Percentiles rank a stretch among this genome's conserved stretches.
Evolutionary conservation across 2,113 vertebrate species (phyloP).

Genomic region (Eulacestoma nigropectus): DNA sequence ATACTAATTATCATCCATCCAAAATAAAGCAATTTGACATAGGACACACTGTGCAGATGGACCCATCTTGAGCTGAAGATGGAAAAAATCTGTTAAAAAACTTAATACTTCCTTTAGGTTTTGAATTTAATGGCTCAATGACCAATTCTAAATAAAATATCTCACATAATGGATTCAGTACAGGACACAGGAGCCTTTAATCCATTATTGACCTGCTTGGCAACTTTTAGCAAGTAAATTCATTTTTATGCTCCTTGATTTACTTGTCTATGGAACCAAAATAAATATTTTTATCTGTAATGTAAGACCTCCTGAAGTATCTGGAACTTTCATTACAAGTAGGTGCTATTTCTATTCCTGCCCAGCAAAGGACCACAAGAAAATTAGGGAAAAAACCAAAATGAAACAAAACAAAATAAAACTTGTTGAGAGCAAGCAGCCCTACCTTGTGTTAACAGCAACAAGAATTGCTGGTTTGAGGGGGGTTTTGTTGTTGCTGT

Average conservation of each 20-base stretch:
- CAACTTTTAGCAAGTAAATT: neutral
- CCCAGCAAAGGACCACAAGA: neutral
- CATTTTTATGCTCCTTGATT: neutral
- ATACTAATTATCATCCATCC: conserved; percentile 24
- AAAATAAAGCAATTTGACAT: conserved; percentile 20
- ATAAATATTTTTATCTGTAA: neutral
- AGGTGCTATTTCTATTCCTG: neutral
- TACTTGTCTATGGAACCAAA: neutral
- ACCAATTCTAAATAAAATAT: neutral
- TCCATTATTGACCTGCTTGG: neutral
- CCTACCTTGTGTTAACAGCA: neutral
- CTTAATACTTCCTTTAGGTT: neutral
- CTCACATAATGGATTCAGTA: neutral
- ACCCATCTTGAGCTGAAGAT: neutral
- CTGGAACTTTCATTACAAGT: neutral
- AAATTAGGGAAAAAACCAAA: neutral
- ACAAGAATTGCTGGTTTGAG: neutral
- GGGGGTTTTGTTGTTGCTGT: accelerated
- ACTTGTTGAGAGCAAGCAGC: neutral
- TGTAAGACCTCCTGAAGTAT: neutral
- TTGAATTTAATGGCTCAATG: neutral
- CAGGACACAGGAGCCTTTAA: neutral
- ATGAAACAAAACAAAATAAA: neutral
- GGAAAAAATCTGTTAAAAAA: neutral
- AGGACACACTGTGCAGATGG: conserved; percentile 4